Evolutionary conservation across 2,113 vertebrate genomes (phyloP).

Genomic region (Solenodon paradoxus): DNA sequence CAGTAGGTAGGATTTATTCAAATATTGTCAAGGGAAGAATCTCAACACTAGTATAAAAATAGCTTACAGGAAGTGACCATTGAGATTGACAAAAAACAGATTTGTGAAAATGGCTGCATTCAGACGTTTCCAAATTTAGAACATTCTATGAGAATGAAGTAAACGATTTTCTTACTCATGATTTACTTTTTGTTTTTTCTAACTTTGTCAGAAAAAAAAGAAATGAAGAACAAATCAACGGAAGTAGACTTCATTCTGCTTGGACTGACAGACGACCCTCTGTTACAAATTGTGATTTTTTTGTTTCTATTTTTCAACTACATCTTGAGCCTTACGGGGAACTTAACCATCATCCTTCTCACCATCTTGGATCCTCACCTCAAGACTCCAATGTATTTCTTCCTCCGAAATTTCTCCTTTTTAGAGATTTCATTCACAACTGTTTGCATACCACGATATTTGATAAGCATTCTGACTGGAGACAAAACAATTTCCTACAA

Average conservation of each 20-base stretch:
- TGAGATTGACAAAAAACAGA: background rate
- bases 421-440: slow-evolving; percentile 60
- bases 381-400: slow-evolving; percentile 65
- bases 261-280: slow-evolving; percentile 48
- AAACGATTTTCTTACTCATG: background rate
- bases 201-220: background rate
- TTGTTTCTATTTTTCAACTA: slow-evolving; percentile 53
- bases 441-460: slow-evolving; percentile 22
- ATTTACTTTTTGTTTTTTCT: background rate
- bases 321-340: too few relatives aligned
- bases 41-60: background rate
- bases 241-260: slow-evolving; percentile 44
- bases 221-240: slow-evolving; percentile 51
- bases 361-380: slow-evolving; percentile 33
- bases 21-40: background rate
- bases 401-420: slow-evolving; percentile 56
- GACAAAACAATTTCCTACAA: slow-evolving; percentile 50
- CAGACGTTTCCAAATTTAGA: background rate
- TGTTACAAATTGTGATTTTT: slow-evolving; percentile 39
- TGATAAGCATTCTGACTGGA: slow-evolving; percentile 48
- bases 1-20: background rate
- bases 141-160: background rate
- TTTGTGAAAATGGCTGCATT: background rate
- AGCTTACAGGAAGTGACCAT: background rate
- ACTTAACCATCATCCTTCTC: too few relatives aligned